These are phyloP conservation scores for Zonitis immaculata DNA, from an alignment of 2,888 invertebrate species.

Conservation along the genomic window DNA sequence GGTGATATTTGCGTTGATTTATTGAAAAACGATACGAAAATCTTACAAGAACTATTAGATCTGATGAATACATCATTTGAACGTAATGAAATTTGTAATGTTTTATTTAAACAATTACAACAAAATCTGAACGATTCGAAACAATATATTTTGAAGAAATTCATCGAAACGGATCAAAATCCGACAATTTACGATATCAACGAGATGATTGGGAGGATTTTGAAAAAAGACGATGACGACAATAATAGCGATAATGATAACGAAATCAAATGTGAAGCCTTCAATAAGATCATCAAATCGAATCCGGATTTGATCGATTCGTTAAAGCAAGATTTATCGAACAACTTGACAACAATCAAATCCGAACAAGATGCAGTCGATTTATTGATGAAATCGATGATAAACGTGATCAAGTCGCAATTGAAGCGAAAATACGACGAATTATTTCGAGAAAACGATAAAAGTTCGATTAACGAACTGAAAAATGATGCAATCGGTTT, in stretches of 20 bases:
- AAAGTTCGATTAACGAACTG: constrained; percentile 41
- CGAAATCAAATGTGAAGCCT: constrained; percentile 33
- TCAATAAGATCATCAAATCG: constrained; percentile 59
- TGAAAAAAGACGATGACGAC: constrained; percentile 60
- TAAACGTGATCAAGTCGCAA: constrained; percentile 59
- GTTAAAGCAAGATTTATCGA: constrained; percentile 58
- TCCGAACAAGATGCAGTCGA: constrained; percentile 63
- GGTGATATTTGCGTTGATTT: constrained; percentile 40
- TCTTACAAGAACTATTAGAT: constrained; percentile 39
- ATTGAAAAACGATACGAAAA: constrained; percentile 35
- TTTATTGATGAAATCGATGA: constrained; percentile 63
- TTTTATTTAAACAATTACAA: constrained; percentile 44
- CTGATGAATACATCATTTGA: constrained; percentile 43
- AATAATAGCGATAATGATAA: constrained; percentile 45
- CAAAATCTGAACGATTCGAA: constrained; percentile 57
- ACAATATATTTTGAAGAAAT: constrained; percentile 54
- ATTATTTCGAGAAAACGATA: constrained; percentile 50
- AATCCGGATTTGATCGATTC: constrained; percentile 58
- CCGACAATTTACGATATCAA: constrained; percentile 52
- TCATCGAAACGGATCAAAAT: constrained; percentile 17
- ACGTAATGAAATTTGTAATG: constrained; percentile 42
- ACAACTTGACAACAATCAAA: constrained; percentile 56
- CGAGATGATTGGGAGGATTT: constrained; percentile 59
- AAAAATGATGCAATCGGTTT: constrained; percentile 64
- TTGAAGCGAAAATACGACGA: constrained; percentile 56